Percentiles rank a stretch among this genome's conserved stretches.
These are phyloP conservation scores for Electrona antarctica DNA, from an alignment of 2,113 vertebrate species.

Conservation along the genomic window DNA sequence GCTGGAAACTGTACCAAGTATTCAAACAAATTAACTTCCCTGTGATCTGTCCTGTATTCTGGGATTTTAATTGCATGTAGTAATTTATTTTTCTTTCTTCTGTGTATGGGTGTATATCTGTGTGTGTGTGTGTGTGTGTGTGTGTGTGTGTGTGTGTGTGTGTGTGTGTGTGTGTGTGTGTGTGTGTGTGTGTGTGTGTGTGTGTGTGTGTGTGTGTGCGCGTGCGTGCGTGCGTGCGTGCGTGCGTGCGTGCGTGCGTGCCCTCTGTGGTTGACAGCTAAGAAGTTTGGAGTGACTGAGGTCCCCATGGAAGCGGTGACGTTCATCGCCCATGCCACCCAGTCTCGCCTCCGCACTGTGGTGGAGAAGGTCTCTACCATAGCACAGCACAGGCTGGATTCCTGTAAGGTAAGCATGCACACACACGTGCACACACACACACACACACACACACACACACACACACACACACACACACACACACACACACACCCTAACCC, in stretches of 20 bases:
- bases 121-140: constrained; percentile 15
- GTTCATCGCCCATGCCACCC: constrained; percentile 87
- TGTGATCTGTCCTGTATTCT: constrained; percentile 48
- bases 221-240: constrained; percentile 3
- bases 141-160: constrained; percentile 6
- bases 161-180: constrained; percentile 12
- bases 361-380: constrained; percentile 87
- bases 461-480: constrained; percentile 1
- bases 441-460: constrained; percentile 7
- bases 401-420: constrained; percentile 78
- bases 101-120: constrained; percentile 22
- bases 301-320: constrained; percentile 85
- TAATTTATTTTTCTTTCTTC: constrained; percentile 8
- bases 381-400: constrained; percentile 86
- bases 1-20: constrained; percentile 44
- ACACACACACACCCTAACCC: not conserved
- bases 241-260: not conserved
- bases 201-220: constrained; percentile 4
- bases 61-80: constrained; percentile 47
- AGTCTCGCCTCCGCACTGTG: constrained; percentile 83
- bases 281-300: constrained; percentile 86
- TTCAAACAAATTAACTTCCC: constrained; percentile 61
- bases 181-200: constrained; percentile 4
- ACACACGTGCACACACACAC: constrained; percentile 6
- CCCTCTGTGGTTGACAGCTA: constrained; percentile 65